Evolutionary conservation across 2,797 vertebrate genomes (phyloP).

Genomic region (Anguilla anguilla): DNA sequence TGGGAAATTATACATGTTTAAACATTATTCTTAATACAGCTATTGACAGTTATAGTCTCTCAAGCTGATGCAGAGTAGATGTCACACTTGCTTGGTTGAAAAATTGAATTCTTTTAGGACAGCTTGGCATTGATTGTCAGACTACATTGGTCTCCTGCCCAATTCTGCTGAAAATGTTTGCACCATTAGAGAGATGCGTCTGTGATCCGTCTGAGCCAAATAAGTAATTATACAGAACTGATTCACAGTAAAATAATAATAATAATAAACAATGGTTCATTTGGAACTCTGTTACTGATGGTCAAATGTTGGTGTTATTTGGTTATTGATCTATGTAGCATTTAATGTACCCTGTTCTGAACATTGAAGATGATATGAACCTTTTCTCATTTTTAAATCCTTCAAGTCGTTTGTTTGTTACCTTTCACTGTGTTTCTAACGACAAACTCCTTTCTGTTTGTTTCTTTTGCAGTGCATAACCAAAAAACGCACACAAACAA

Average conservation of each 20-base stretch:
- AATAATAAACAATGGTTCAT: background rate
- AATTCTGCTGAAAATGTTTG: background rate
- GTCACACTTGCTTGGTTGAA: background rate
- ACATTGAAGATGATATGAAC: background rate
- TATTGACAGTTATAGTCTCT: background rate
- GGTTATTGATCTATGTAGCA: background rate
- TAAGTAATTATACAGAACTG: background rate
- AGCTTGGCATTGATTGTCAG: background rate
- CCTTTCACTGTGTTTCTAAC: background rate
- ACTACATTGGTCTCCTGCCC: background rate
- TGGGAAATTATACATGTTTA: background rate
- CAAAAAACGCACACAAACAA: background rate
- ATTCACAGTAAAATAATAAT: background rate
- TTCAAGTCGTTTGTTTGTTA: background rate
- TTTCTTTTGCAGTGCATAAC: background rate
- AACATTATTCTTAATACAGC: background rate
- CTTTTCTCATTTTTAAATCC: background rate
- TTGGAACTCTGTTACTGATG: no score
- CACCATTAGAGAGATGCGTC: background rate
- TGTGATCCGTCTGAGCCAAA: background rate
- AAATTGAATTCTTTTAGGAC: background rate
- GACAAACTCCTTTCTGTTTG: background rate
- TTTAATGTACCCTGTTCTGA: background rate
- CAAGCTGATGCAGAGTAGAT: background rate
- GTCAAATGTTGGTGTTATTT: no score